phyloP scores from a whole-genome alignment of 2,797 vertebrate species.

The Cetoscarus ocellatus region DNA sequence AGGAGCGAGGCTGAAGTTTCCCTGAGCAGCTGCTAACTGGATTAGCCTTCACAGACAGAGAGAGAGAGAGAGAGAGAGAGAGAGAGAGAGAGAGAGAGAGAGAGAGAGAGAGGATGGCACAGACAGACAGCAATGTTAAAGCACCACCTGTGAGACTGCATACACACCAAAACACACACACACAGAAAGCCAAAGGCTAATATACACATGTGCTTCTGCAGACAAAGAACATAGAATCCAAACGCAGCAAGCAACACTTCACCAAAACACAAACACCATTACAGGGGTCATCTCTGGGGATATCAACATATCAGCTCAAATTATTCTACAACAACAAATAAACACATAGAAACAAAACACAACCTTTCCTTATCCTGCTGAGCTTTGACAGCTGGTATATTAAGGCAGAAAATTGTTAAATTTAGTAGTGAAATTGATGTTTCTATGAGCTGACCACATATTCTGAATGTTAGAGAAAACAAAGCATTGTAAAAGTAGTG shows the following conservation, averaged over 20 bases:
- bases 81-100: slow-evolving; percentile 9
- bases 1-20: slow-evolving; percentile 84
- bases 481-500: neutral
- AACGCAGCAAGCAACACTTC: slow-evolving; percentile 15
- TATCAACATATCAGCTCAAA: slow-evolving; percentile 8
- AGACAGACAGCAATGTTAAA: slow-evolving; percentile 44
- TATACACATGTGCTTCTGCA: slow-evolving; percentile 9
- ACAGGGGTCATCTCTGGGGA: slow-evolving; percentile 5
- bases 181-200: slow-evolving; percentile 40
- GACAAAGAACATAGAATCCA: slow-evolving; percentile 32
- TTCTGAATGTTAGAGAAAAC: neutral
- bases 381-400: slow-evolving; percentile 29
- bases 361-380: neutral
- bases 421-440: neutral
- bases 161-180: slow-evolving; percentile 19
- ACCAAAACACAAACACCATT: slow-evolving; percentile 29
- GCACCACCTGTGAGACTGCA: slow-evolving; percentile 73
- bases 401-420: slow-evolving; percentile 7
- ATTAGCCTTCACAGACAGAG: slow-evolving; percentile 75
- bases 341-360: neutral
- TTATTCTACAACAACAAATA: slow-evolving; percentile 4
- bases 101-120: slow-evolving; percentile 6
- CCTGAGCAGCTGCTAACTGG: slow-evolving; percentile 84
- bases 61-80: slow-evolving; percentile 15
- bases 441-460: no score